A percentile compares a stretch with the other conserved stretches of the same genome.
Conservation (phyloP, 2,797 vertebrate genomes). For the Strix occidentalis region DNA sequence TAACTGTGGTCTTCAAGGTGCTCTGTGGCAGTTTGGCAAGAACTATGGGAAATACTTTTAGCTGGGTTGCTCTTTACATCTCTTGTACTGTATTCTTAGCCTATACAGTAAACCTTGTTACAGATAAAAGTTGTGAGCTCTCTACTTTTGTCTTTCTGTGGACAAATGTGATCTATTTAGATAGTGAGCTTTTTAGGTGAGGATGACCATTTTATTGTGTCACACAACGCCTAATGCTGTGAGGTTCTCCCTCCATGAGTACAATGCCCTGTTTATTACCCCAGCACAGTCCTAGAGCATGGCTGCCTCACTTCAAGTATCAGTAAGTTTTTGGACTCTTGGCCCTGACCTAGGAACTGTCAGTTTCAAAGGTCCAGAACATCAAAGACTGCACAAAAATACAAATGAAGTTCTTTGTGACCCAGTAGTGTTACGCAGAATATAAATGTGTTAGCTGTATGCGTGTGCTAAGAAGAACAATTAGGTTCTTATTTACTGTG, state of each 20-base stretch:
- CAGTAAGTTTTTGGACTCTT: neutral
- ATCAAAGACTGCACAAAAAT: neutral
- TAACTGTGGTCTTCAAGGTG: neutral
- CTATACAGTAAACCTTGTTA: neutral
- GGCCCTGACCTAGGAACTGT: neutral
- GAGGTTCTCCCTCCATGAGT: neutral
- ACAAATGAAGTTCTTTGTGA: neutral
- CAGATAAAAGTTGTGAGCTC: neutral
- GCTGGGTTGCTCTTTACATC: neutral
- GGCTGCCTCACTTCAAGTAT: neutral
- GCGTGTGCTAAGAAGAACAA: neutral
- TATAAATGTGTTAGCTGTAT: neutral
- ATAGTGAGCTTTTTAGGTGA: neutral
- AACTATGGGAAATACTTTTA: neutral
- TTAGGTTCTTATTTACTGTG: neutral
- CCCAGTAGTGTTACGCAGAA: neutral
- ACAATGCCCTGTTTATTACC: neutral
- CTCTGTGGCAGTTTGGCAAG: neutral
- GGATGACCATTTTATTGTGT: neutral
- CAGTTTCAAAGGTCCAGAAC: neutral
- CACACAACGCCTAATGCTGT: fast-evolving
- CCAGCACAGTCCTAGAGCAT: neutral
- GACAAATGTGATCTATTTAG: neutral
- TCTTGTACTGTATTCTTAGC: neutral
- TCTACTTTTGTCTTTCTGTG: neutral